Evolutionary conservation across 2,113 vertebrate genomes (phyloP).

Genomic region (Scomber colias): DNA sequence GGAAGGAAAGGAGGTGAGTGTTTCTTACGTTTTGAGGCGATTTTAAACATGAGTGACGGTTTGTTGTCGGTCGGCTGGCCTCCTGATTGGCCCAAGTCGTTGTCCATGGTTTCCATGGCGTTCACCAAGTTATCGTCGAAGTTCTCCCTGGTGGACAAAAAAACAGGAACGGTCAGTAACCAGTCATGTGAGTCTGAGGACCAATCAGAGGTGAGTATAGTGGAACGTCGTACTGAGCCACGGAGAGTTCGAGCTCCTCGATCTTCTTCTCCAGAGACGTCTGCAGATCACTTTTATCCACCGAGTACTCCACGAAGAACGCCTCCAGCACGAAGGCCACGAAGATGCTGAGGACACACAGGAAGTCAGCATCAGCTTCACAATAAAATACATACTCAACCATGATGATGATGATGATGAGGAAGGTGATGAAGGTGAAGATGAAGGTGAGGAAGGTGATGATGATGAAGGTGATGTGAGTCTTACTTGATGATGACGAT

Average conservation of each 20-base stretch:
- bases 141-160: conserved; percentile 80
- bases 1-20: no score
- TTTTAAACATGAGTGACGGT: conserved; percentile 88
- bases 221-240: conserved; percentile 86
- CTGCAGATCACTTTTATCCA: conserved; percentile 93
- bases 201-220: not conserved
- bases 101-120: conserved; percentile 85
- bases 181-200: no score
- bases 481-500: conserved; percentile 96
- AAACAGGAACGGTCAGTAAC: not conserved
- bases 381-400: no score
- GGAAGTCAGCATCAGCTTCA: not conserved
- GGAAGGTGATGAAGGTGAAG: no score
- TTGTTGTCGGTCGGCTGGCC: conserved; percentile 58
- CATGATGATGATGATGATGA: not conserved
- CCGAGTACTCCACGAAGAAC: conserved; percentile 94
- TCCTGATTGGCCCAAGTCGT: conserved; percentile 49
- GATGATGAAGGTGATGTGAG: not conserved
- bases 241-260: conserved; percentile 90
- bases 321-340: conserved; percentile 95
- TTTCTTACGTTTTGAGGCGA: conserved; percentile 91
- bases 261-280: conserved; percentile 95
- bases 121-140: conserved; percentile 84
- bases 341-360: conserved; percentile 88
- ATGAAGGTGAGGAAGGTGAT: not conserved